Percentiles rank a stretch among this genome's conserved stretches.
Conservation (phyloP, 2,888 invertebrate species). For the Drosophila greeni region DNA sequence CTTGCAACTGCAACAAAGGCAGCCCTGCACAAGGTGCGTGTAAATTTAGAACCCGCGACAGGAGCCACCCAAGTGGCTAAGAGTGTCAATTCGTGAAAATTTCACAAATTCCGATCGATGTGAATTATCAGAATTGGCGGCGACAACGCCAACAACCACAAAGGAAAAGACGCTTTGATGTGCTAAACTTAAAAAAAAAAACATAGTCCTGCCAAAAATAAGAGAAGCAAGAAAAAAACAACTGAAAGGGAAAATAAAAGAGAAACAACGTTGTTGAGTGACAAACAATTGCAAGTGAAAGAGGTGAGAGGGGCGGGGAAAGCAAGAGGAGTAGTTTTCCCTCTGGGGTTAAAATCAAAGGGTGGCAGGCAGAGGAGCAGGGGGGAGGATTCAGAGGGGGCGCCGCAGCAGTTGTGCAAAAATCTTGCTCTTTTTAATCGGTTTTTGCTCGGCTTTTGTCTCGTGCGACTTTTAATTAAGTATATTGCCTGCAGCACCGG, state of each 20-base stretch:
- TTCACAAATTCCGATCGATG: conserved; percentile 71
- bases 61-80: conserved; percentile 67
- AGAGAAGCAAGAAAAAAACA: neutral
- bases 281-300: conserved; percentile 73
- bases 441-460: conserved; percentile 56
- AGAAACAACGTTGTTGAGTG: conserved; percentile 67
- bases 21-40: conserved; percentile 19
- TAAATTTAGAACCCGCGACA: conserved; percentile 30
- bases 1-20: conserved; percentile 16
- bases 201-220: conserved; percentile 33
- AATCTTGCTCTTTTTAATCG: conserved; percentile 58
- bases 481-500: conserved; percentile 64
- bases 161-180: conserved; percentile 54
- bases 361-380: neutral
- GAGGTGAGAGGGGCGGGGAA: conserved; percentile 54
- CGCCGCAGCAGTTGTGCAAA: conserved; percentile 30
- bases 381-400: neutral
- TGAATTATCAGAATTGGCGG: conserved; percentile 73
- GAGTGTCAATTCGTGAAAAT: conserved; percentile 75
- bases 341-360: conserved; percentile 6
- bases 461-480: conserved; percentile 73
- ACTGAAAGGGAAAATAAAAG: conserved; percentile 20
- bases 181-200: conserved; percentile 44
- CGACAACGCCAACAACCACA: conserved; percentile 40
- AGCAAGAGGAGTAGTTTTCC: neutral